Evolutionary conservation across 2,888 invertebrate species (phyloP).

Genomic region (Synanthedon myopaeformis): DNA sequence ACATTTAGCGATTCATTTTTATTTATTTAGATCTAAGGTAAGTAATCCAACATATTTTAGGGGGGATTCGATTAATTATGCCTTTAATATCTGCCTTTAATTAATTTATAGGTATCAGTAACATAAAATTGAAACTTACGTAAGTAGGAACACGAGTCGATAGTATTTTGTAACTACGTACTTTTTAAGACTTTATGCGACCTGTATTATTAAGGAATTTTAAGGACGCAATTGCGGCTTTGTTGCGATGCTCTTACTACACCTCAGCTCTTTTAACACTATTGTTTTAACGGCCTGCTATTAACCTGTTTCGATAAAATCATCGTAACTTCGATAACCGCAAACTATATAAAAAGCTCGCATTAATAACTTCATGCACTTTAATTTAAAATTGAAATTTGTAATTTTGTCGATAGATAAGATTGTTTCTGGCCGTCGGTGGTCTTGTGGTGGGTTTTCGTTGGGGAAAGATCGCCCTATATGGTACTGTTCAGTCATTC

Average conservation of each 20-base stretch:
- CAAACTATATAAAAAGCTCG: conserved; percentile 13
- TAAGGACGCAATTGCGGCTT: conserved; percentile 1
- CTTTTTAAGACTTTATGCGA: neutral
- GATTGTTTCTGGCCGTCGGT: conserved; percentile 19
- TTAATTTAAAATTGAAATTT: conserved; percentile 15
- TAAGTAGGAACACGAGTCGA: neutral
- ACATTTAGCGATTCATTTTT: too few species aligned
- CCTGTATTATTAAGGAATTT: conserved; percentile 14
- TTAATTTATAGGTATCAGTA: too few species aligned
- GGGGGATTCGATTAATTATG: too few species aligned
- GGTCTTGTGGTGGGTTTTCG: conserved; percentile 11
- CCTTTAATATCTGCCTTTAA: too few species aligned
- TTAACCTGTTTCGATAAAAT: conserved; percentile 20
- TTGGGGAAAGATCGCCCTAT: conserved; percentile 22
- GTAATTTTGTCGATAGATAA: conserved; percentile 26
- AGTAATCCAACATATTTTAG: too few species aligned
- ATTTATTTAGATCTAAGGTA: too few species aligned
- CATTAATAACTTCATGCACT: conserved; percentile 9
- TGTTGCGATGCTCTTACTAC: neutral
- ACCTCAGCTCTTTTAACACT: conserved; percentile 3
- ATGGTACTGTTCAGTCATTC: conserved; percentile 23
- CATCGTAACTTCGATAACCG: conserved; percentile 13
- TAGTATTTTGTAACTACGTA: neutral
- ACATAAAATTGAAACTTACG: too few species aligned
- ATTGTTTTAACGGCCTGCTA: conserved; percentile 23